A percentile compares a stretch with the other conserved stretches of the same genome.
Conservation (phyloP, 2,113 vertebrate species). For the Varanus komodoensis region DNA sequence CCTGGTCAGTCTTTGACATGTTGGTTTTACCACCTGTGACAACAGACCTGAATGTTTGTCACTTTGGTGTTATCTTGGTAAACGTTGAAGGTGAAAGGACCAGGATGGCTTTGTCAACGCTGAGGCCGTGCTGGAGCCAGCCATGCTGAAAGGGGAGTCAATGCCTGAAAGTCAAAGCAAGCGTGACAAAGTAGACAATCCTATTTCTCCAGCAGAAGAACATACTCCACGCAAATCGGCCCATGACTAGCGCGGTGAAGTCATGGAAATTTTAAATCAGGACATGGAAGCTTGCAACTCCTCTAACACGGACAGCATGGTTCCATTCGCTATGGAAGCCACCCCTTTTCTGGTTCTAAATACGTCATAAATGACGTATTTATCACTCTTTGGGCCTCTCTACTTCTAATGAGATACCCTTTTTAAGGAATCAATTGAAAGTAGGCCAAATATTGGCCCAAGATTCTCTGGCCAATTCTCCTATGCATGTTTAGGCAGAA, state of each 20-base stretch:
- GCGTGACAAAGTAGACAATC: constrained; percentile 64
- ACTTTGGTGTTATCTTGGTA: constrained; percentile 74
- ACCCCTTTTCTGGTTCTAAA: not conserved
- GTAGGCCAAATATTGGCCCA: not conserved
- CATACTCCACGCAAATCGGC: constrained; percentile 51
- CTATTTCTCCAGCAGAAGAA: constrained; percentile 50
- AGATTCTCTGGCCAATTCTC: not conserved
- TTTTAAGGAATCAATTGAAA: constrained; percentile 21
- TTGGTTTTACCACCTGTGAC: constrained; percentile 86
- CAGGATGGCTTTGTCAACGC: constrained; percentile 54
- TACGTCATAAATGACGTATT: constrained; percentile 35
- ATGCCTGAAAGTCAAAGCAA: constrained; percentile 74
- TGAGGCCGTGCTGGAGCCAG: constrained; percentile 68
- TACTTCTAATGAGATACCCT: constrained; percentile 26
- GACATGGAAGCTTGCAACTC: not conserved
- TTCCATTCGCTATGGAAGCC: constrained; percentile 32
- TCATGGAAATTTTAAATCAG: not conserved
- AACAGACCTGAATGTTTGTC: constrained; percentile 79
- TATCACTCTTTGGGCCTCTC: constrained; percentile 32
- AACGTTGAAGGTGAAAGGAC: constrained; percentile 71
- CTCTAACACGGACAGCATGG: constrained; percentile 51
- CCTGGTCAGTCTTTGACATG: constrained; percentile 79
- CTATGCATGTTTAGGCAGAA: too few relatives aligned
- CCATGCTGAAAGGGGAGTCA: constrained; percentile 75
- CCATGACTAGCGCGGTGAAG: not conserved